These are phyloP conservation scores for Saiga tatarica DNA, from an alignment of 2,113 vertebrate genomes.

Conservation along the genomic window DNA sequence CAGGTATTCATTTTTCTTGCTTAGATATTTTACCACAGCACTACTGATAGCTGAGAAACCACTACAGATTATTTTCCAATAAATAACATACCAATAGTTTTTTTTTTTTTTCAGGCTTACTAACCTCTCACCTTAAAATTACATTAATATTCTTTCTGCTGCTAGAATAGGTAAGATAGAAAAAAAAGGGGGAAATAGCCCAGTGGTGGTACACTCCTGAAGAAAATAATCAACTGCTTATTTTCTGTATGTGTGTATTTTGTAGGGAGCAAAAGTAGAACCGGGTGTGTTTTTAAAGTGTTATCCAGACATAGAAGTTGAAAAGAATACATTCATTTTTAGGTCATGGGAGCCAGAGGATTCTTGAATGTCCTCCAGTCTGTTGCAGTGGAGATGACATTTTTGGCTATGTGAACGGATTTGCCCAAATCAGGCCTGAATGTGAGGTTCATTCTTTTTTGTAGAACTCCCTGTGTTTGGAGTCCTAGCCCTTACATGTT, in stretches of 20 bases:
- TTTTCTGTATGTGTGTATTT: neutral
- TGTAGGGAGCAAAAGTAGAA: neutral
- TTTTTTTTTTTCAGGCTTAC: neutral
- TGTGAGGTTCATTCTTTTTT: neutral
- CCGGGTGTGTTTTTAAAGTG: neutral
- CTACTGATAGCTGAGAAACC: neutral
- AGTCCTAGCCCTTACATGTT: neutral
- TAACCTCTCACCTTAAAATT: neutral
- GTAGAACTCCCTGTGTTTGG: neutral
- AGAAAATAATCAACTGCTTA: neutral
- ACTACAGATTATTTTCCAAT: neutral
- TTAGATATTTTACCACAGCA: neutral
- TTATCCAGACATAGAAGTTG: neutral
- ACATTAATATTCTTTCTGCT: neutral
- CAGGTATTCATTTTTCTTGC: neutral
- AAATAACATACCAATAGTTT: neutral
- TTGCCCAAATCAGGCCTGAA: neutral
- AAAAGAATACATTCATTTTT: neutral
- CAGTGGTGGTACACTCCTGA: neutral
- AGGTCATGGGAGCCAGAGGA: neutral
- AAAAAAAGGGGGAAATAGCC: neutral
- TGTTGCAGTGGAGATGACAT: neutral
- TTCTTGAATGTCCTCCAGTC: neutral
- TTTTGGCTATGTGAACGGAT: neutral
- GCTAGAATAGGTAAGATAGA: neutral